Evolutionary conservation across 2,888 invertebrate species (phyloP).

Genomic region (Boloria selene): DNA sequence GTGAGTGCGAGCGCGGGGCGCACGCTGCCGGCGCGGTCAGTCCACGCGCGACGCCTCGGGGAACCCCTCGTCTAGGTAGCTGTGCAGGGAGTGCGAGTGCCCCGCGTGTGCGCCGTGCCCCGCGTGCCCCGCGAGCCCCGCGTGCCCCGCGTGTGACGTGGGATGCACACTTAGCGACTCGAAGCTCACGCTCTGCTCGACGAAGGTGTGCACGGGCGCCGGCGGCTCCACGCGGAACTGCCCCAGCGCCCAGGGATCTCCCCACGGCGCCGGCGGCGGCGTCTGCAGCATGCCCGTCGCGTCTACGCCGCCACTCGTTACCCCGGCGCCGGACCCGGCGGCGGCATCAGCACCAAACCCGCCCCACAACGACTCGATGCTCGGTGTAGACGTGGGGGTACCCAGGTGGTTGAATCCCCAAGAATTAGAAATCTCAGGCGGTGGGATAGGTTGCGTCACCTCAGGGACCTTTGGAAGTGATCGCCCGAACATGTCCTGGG

Average conservation of each 20-base stretch:
- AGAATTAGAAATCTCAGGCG: constrained; percentile 57
- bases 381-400: constrained; percentile 46
- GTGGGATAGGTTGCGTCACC: constrained; percentile 53
- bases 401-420: constrained; percentile 66
- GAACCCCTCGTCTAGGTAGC: constrained; percentile 60
- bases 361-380: constrained; percentile 68
- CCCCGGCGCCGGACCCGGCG: constrained; percentile 45
- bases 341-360: constrained; percentile 52
- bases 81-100: constrained; percentile 58
- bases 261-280: constrained; percentile 45
- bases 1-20: constrained; percentile 68
- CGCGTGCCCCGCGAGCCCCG: constrained; percentile 58
- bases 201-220: constrained; percentile 65
- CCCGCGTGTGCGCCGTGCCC: constrained; percentile 58
- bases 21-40: constrained; percentile 64
- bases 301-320: constrained; percentile 52
- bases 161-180: constrained; percentile 64
- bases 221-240: constrained; percentile 73
- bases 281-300: constrained; percentile 40
- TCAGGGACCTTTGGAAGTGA: constrained; percentile 59
- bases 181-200: constrained; percentile 68
- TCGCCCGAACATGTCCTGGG: constrained; percentile 62
- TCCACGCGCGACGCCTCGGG: constrained; percentile 57
- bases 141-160: constrained; percentile 55
- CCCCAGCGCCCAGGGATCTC: constrained; percentile 70